Percentiles rank a stretch among this genome's conserved stretches.
Conservation (phyloP, 1,140 invertebrate species). For the Tetramorium alpestre region DNA sequence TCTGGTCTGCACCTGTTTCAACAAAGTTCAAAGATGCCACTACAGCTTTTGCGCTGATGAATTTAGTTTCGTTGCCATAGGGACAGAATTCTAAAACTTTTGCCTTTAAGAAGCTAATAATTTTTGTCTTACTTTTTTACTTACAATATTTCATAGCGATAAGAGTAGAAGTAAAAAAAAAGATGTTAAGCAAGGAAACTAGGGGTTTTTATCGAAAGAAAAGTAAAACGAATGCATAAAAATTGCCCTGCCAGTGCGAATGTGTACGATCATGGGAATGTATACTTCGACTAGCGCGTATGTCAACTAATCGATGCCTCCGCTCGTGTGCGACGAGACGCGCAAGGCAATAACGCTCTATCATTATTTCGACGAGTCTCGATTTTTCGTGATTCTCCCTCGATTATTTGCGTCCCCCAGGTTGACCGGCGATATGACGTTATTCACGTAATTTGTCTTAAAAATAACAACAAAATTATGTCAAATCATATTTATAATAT, state of each 20-base stretch:
- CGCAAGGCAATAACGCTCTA: constrained; percentile 49
- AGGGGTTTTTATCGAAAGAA: not conserved
- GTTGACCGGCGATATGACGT: not conserved
- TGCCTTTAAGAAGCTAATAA: not conserved
- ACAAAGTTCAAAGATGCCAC: constrained; percentile 27
- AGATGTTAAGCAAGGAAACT: not conserved
- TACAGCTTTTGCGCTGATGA: not conserved
- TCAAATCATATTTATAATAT: not conserved
- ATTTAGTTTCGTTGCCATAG: not conserved
- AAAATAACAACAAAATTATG: not conserved
- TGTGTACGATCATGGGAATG: constrained; percentile 18
- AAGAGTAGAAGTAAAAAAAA: not conserved
- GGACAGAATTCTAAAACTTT: not conserved
- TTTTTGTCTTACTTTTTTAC: not conserved
- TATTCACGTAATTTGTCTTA: not conserved
- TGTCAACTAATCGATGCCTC: constrained; percentile 54
- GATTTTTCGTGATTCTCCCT: constrained; percentile 8
- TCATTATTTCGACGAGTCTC: constrained; percentile 49
- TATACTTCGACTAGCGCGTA: not conserved
- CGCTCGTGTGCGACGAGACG: constrained; percentile 36
- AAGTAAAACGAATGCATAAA: constrained; percentile 1
- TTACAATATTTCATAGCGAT: not conserved
- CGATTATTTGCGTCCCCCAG: not conserved
- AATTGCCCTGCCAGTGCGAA: not conserved
- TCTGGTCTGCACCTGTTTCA: constrained; percentile 79